Percentiles rank a stretch among this genome's conserved stretches.
These are phyloP conservation scores for Australoheros scitulus DNA, from an alignment of 2,113 vertebrate species.

Conservation along the genomic window DNA sequence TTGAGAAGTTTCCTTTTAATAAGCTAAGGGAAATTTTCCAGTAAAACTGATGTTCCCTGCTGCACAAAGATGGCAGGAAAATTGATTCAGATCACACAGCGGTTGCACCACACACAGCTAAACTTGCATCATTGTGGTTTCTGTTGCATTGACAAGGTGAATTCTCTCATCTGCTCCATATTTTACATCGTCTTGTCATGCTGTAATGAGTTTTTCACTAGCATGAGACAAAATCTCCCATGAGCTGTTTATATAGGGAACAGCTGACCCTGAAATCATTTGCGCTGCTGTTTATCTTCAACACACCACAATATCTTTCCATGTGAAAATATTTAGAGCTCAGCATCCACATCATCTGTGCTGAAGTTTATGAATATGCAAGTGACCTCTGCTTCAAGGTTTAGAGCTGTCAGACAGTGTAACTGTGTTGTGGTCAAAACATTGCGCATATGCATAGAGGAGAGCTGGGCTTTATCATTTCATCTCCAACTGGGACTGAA, in stretches of 20 bases:
- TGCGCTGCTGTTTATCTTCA: not conserved
- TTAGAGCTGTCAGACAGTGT: conserved; percentile 23
- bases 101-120: conserved; percentile 41
- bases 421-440: not conserved
- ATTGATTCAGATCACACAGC: conserved; percentile 32
- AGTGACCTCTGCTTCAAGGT: conserved; percentile 20
- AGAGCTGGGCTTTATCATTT: conserved; percentile 5
- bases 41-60: conserved; percentile 20
- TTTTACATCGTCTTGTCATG: not conserved
- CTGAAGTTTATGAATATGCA: conserved; percentile 28
- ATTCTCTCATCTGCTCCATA: not conserved
- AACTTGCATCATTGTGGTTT: conserved; percentile 22
- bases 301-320: not conserved
- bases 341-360: conserved; percentile 7
- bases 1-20: conserved; percentile 16
- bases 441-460: not conserved
- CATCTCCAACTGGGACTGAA: not conserved
- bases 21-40: not conserved
- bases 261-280: not conserved
- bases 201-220: not conserved
- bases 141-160: conserved; percentile 29
- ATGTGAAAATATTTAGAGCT: conserved; percentile 1
- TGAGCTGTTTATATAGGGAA: not conserved
- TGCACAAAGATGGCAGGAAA: conserved; percentile 8
- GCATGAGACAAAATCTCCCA: not conserved